Conservation (phyloP, 2,888 invertebrate species). For the Keiferia lycopersicella region DNA sequence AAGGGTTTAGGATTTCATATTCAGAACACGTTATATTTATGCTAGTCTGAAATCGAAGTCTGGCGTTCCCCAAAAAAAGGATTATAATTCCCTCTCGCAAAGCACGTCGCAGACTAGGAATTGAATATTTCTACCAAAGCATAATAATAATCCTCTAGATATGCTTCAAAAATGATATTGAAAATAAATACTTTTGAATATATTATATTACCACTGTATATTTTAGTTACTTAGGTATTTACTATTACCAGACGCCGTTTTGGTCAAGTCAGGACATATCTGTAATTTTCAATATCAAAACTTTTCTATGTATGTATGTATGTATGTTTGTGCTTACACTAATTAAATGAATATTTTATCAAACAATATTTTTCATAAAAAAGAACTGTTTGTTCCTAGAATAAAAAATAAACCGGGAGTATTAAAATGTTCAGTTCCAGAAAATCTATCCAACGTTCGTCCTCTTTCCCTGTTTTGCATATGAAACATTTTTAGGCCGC, state of each 20-base stretch:
- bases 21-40: constrained; percentile 35
- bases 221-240: too few relatives aligned
- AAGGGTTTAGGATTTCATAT: constrained; percentile 23
- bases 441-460: constrained; percentile 8
- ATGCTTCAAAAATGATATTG: neutral
- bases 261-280: too few relatives aligned
- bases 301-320: neutral
- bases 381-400: neutral
- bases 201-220: too few relatives aligned
- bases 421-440: neutral
- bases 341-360: too few relatives aligned
- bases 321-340: too few relatives aligned
- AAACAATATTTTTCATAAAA: too few relatives aligned
- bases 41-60: constrained; percentile 32
- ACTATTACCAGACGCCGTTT: too few relatives aligned
- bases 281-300: too few relatives aligned
- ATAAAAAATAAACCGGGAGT: neutral
- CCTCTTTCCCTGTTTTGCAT: constrained; percentile 30
- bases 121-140: constrained; percentile 30
- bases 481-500: constrained; percentile 33
- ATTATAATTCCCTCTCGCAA: constrained; percentile 28
- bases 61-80: constrained; percentile 30
- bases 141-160: constrained; percentile 1
- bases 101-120: constrained; percentile 28
- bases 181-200: too few relatives aligned